phyloP scores from a whole-genome alignment of 2,888 invertebrate species.

The Acanthacorydalis orientalis region DNA sequence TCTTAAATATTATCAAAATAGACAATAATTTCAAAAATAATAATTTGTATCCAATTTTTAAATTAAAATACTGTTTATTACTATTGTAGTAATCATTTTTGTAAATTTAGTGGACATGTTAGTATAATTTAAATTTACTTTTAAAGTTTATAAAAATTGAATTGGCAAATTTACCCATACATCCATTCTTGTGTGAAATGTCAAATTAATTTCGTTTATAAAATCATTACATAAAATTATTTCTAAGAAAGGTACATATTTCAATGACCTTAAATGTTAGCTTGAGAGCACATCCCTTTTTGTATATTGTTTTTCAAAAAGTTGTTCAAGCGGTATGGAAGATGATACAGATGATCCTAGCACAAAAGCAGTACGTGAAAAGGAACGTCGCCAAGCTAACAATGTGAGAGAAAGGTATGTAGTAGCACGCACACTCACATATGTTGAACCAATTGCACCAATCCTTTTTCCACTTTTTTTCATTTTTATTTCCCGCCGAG shows the following conservation, averaged over 20 bases:
- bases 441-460: not conserved
- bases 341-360: constrained; percentile 68
- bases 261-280: not conserved
- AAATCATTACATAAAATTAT: constrained; percentile 8
- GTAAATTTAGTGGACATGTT: no score
- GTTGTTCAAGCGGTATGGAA: constrained; percentile 73
- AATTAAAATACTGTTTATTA: no score
- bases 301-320: constrained; percentile 15
- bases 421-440: constrained; percentile 20
- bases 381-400: constrained; percentile 90
- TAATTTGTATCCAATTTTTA: no score
- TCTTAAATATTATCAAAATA: no score
- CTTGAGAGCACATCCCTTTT: constrained; percentile 1
- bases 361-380: constrained; percentile 85
- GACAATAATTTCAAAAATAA: no score
- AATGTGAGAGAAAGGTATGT: constrained; percentile 91
- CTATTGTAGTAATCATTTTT: no score
- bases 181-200: no score
- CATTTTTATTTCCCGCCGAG: constrained; percentile 13
- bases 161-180: no score
- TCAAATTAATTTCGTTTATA: no score
- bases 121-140: no score
- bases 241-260: constrained; percentile 14
- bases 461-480: no score
- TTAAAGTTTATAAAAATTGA: no score